Evolutionary conservation across 2,797 vertebrate species (phyloP), one percentile per base, ranked within the genome.

Genomic region (Brachymystax lenok): DNA sequence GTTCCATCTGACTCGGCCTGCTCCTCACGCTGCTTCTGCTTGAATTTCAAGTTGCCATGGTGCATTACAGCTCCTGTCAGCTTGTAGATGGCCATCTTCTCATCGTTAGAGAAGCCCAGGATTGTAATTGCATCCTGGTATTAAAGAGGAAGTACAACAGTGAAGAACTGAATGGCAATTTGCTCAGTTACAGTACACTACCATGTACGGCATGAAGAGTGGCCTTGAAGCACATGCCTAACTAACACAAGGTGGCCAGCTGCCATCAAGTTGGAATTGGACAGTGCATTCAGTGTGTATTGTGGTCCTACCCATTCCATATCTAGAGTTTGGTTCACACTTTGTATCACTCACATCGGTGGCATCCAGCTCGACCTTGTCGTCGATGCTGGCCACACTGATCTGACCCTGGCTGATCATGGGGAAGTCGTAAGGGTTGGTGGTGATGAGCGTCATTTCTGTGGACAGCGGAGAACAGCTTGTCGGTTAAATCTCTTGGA

Each of bases 401-500:
- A 96, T 94, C 81, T 96, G 95, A 16, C 95, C 95, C 87, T 94
- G 92, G 82, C 95, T 95, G 84, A 95, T 92, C 77, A 92, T 95
- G 24, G 91, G 92, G 56, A 56, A 96, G 84, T 96, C 95, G 8
- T 93, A 96, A 0, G 95, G 95, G 77, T 96, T 96, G 87, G 93
- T 95, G 78, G 94, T 94, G 50, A 96, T 93, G 71, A 96, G 91
- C 3, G 95, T 92, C 95, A 95, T 95, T 82, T 96, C 95, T 96
- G 63, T 10, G 14, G 30, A 66, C 77, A 83, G 2, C 8, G 4
- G 3, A 27, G 10, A n/a, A 46, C 12, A 10, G 3, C 10, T 12
- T 24, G 59, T 21, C 7, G 13, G 21, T 63, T 63, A 59, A 21
- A 21, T 21, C 5, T 2, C 19, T n/a, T 3, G 10, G 56, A 21